Percentiles rank a stretch among this genome's conserved stretches.
Evolutionary conservation across 2,797 vertebrate species (phyloP).

Genomic region (Sebastes paucispinis): DNA sequence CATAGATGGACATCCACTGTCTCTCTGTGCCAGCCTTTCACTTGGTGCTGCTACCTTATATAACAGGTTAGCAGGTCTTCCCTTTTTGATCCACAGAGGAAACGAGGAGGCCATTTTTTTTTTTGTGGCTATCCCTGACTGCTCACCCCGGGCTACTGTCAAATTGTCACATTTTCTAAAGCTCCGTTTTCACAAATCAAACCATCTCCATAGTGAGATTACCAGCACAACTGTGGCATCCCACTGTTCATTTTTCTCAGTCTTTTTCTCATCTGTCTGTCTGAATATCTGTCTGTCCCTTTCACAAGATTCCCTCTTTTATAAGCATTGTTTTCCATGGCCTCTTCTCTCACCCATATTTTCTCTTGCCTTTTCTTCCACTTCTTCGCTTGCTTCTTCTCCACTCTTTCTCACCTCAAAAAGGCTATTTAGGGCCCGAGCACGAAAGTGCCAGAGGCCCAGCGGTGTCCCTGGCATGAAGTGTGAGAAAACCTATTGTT

Average conservation of each 20-base stretch:
- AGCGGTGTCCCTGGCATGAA: no score
- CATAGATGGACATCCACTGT: neutral
- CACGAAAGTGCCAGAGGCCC: no score
- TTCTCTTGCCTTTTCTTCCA: neutral
- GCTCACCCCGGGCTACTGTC: constrained; percentile 60
- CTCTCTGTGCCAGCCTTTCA: constrained; percentile 5
- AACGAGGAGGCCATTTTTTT: constrained; percentile 5
- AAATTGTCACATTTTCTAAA: constrained; percentile 59
- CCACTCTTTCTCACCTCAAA: neutral
- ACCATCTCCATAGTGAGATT: constrained; percentile 34
- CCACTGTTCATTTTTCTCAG: constrained; percentile 17
- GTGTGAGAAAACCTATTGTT: no score
- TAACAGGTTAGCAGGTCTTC: constrained; percentile 38
- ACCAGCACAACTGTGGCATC: constrained; percentile 18
- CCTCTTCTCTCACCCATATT: neutral
- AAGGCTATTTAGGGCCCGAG: neutral
- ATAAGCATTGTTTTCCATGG: neutral
- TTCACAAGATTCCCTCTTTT: neutral
- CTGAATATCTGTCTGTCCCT: constrained; percentile 12
- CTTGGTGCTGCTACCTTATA: constrained; percentile 27
- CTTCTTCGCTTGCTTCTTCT: neutral
- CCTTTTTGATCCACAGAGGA: constrained; percentile 15
- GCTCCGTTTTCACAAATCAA: constrained; percentile 56
- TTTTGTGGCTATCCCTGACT: constrained; percentile 13
- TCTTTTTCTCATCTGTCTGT: constrained; percentile 7